Evolutionary conservation across 2,888 invertebrate genomes (phyloP), one percentile per base, ranked within the genome.

Genomic region (Cylloceria caligata): DNA sequence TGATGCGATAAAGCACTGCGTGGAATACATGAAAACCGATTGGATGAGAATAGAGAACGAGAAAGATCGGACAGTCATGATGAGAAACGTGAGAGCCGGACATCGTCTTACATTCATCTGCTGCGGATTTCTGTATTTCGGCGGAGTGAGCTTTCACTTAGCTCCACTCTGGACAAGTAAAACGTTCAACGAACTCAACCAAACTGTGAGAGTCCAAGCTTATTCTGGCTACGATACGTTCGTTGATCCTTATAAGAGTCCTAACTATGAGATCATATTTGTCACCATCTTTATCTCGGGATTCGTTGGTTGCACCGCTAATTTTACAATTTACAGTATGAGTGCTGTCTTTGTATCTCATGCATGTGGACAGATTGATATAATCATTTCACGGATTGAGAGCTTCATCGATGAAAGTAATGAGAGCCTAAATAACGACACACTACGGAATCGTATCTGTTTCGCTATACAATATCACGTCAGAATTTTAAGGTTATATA

Each of bases 181-280:
- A 0, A 62, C 9, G 6, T 11, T 80, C 0, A 65, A 84, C 3
- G 84, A 80, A 19, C 13, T 65, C n/a, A 89, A 88, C 52, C 76
- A 84, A n/a, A 89, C 87, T 0, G 68, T 87, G 1, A 86, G 87
- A 55, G 81, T 85, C 0, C 85, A 88, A 5, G 83, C 87, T 0
- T 89, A 86, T 55, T 91, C 90, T 0, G 86, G 90, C 16, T 89
- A 89, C 36, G 85, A 86, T 0, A 78, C 83, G 0, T 81, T 88
- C 11, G 45, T 86, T 1, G 85, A 88, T 42, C 45, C 79, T 0
- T 85, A 85, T 3, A 16, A 55, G 1, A 85, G 79, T 13, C 83
- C 85, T 0, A 13, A 78, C 11, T 87, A 87, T 49, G 86, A 88
- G 55, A 85, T 89, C 0, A 49, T 87, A n/a, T n/a, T n/a, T n/a